Conservation (phyloP, 2,797 vertebrate species). For the Paramormyrops hopkinsi region DNA sequence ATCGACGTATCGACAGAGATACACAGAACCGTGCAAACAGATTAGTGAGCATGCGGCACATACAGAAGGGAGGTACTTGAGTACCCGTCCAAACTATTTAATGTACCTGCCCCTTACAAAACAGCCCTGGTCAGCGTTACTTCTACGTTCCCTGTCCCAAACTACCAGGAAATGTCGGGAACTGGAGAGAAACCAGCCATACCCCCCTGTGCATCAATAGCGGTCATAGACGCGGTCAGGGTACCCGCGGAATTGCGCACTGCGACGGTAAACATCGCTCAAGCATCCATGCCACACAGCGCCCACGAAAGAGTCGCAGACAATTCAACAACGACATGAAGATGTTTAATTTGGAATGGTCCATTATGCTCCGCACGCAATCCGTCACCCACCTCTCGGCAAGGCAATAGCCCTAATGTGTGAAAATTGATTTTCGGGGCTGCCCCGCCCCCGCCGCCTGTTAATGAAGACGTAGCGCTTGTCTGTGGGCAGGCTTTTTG, state of each 20-base stretch:
- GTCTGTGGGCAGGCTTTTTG: constrained; percentile 34
- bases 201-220: not conserved
- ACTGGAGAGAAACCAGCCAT: not conserved
- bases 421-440: constrained; percentile 91
- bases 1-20: not conserved
- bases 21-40: not conserved
- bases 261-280: not conserved
- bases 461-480: constrained; percentile 50
- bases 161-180: not conserved
- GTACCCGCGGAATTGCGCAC: not conserved
- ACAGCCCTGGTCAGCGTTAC: not conserved
- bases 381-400: constrained; percentile 72
- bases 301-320: not conserved
- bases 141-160: not conserved
- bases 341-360: not conserved
- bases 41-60: not conserved
- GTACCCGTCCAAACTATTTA: not conserved
- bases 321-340: not conserved
- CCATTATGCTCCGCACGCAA: not conserved
- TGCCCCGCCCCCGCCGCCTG: not conserved
- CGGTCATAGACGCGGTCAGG: too few species aligned
- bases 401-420: constrained; percentile 86
- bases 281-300: not conserved
- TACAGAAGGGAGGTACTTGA: not conserved
- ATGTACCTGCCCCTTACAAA: not conserved